These are phyloP conservation scores for Menidia menidia DNA, from an alignment of 2,797 vertebrate species.

Conservation along the genomic window DNA sequence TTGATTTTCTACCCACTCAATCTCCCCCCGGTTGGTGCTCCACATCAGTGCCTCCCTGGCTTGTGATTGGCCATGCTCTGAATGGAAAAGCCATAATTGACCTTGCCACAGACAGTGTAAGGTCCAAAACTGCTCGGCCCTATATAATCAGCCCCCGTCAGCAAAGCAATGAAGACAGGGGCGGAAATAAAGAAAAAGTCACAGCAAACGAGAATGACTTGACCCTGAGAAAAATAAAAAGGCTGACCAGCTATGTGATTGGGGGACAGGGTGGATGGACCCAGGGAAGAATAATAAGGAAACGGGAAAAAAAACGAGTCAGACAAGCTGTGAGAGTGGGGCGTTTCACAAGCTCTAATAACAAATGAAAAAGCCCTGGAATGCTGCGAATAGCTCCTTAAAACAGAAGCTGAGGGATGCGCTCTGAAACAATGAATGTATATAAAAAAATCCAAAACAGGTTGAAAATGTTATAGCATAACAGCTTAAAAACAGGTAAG, in stretches of 20 bases:
- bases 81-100: slow-evolving; percentile 81
- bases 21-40: slow-evolving; percentile 46
- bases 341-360: slow-evolving; percentile 23
- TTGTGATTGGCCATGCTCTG: slow-evolving; percentile 71
- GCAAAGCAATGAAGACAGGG: slow-evolving; percentile 48
- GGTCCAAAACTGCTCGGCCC: slow-evolving; percentile 73
- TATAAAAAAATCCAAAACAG: slow-evolving; percentile 8
- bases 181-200: slow-evolving; percentile 50
- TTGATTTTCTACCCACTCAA: slow-evolving; percentile 71
- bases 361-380: slow-evolving; percentile 1
- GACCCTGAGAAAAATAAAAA: background rate
- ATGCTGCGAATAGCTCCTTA: slow-evolving; percentile 32
- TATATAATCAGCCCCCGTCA: slow-evolving; percentile 74
- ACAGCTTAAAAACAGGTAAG: slow-evolving; percentile 59
- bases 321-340: slow-evolving; percentile 51
- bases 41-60: slow-evolving; percentile 68
- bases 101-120: slow-evolving; percentile 78
- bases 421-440: slow-evolving; percentile 37
- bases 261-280: slow-evolving; percentile 6
- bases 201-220: slow-evolving; percentile 13
- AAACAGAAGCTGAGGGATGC: slow-evolving; percentile 29
- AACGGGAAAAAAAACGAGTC: slow-evolving; percentile 27
- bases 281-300: slow-evolving; percentile 10
- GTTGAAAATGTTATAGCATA: slow-evolving; percentile 28
- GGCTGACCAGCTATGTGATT: slow-evolving; percentile 5